Evolutionary conservation across 2,888 invertebrate species (phyloP).

Genomic region (Xestobium rufovillosum): DNA sequence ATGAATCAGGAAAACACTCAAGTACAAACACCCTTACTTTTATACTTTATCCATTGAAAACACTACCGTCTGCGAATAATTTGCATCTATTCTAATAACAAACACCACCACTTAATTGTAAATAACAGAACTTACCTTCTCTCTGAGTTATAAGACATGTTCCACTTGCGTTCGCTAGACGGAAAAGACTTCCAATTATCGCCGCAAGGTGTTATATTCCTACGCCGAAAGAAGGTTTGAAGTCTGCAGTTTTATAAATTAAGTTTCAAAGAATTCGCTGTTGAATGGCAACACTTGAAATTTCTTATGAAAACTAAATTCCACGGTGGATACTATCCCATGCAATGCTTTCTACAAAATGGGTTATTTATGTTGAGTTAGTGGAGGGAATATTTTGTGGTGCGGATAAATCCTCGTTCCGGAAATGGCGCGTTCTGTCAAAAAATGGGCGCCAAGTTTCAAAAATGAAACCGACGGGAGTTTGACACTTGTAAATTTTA

Average conservation of each 20-base stretch:
- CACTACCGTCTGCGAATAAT: conserved; percentile 13
- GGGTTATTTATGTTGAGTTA: too few relatives aligned
- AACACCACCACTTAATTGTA: conserved; percentile 33
- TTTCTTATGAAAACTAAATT: too few relatives aligned
- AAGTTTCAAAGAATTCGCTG: too few relatives aligned
- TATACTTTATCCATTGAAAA: too few relatives aligned
- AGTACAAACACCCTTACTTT: too few relatives aligned
- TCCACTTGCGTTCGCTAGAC: conserved; percentile 69
- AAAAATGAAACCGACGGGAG: too few relatives aligned
- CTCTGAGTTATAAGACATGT: conserved; percentile 76
- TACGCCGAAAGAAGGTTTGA: conserved; percentile 39
- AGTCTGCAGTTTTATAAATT: neutral
- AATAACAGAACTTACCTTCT: conserved; percentile 64
- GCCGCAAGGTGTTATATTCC: conserved; percentile 39
- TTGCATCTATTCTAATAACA: conserved; percentile 31
- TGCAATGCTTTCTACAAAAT: too few relatives aligned
- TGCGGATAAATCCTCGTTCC: neutral
- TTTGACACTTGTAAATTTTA: conserved; percentile 1
- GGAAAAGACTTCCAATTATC: conserved; percentile 51
- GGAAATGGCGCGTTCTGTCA: neutral
- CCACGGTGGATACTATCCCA: too few relatives aligned
- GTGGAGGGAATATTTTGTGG: neutral
- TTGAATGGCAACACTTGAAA: too few relatives aligned
- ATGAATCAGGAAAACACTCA: conserved; percentile 20
- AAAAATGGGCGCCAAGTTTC: neutral